These are phyloP conservation scores for Rhopilema esculentum DNA, from an alignment of 30 jellyfish, hydroid and myxozoan genomes.

Conservation along the genomic window DNA sequence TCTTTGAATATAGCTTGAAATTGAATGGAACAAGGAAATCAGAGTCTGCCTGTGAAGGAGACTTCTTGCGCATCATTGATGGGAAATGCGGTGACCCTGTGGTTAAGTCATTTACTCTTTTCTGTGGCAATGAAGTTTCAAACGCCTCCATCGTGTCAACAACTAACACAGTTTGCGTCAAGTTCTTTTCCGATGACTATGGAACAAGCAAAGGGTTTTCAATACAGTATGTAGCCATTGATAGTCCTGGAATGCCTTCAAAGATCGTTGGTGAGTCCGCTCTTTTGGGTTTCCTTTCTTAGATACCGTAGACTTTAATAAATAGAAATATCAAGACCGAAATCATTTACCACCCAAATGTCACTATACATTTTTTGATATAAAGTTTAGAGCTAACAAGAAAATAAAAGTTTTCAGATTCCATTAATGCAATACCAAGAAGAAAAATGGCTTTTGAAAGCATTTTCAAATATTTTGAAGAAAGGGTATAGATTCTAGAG, in stretches of 20 bases:
- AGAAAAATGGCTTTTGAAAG: too few species aligned
- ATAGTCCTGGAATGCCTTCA: not conserved
- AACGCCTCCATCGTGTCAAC: conserved; percentile 56
- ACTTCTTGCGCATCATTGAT: conserved; percentile 79
- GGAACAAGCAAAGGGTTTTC: conserved; percentile 75
- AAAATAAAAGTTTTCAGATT: too few species aligned
- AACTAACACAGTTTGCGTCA: conserved; percentile 75
- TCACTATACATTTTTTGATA: too few species aligned
- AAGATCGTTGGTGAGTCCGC: conserved; percentile 51
- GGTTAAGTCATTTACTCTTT: conserved; percentile 31
- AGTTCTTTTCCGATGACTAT: conserved; percentile 76
- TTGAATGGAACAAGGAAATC: conserved; percentile 30
- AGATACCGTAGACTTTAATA: not conserved
- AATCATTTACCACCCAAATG: too few species aligned
- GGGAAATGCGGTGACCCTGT: conserved; percentile 72
- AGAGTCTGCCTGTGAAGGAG: conserved; percentile 67
- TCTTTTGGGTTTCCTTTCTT: not conserved
- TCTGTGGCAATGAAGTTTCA: conserved; percentile 82
- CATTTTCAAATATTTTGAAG: too few species aligned
- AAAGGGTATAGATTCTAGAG: too few species aligned
- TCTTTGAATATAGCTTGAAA: conserved; percentile 21
- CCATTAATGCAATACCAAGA: too few species aligned
- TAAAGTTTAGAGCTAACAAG: too few species aligned
- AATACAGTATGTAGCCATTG: conserved; percentile 52
- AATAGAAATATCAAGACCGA: too few species aligned